A percentile compares a stretch with the other conserved stretches of the same genome.
Evolutionary conservation across 2,888 invertebrate genomes (phyloP).

Genomic region (Eudasyphora cyanicolor): DNA sequence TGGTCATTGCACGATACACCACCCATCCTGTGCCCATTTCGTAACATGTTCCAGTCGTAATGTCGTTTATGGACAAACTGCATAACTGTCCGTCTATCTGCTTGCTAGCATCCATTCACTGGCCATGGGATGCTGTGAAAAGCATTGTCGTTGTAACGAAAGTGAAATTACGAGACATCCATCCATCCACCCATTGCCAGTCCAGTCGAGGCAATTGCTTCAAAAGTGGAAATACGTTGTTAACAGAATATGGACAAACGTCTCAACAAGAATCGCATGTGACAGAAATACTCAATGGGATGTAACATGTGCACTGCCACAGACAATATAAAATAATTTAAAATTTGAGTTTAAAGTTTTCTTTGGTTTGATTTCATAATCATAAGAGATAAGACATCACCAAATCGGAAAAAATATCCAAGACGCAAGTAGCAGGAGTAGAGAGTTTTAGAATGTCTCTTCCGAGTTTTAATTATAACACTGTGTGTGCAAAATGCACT

Average conservation of each 20-base stretch:
- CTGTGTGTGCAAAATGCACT: too few species aligned
- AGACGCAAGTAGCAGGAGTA: too few species aligned
- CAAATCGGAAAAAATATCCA: too few species aligned
- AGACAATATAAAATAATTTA: background rate
- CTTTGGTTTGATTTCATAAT: too few species aligned
- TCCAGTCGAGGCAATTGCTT: constrained; percentile 12
- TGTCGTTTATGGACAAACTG: background rate
- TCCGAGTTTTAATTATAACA: too few species aligned
- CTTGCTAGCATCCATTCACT: background rate
- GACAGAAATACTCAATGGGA: too few species aligned
- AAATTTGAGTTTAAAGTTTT: too few species aligned
- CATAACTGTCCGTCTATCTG: background rate
- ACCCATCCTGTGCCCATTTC: too few species aligned
- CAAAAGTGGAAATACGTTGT: constrained; percentile 50
- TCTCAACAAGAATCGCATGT: background rate
- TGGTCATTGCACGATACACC: too few species aligned
- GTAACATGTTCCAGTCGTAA: too few species aligned
- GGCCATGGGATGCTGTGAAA: constrained; percentile 36
- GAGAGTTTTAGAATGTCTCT: too few species aligned
- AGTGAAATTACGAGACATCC: constrained; percentile 55
- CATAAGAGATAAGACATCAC: too few species aligned
- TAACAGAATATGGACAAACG: constrained; percentile 38
- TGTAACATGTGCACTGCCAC: background rate
- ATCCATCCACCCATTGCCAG: background rate
- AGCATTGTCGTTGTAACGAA: constrained; percentile 57